phyloP scores from a whole-genome alignment of 2,888 invertebrate genomes.

The Luffia ferchaultella region DNA sequence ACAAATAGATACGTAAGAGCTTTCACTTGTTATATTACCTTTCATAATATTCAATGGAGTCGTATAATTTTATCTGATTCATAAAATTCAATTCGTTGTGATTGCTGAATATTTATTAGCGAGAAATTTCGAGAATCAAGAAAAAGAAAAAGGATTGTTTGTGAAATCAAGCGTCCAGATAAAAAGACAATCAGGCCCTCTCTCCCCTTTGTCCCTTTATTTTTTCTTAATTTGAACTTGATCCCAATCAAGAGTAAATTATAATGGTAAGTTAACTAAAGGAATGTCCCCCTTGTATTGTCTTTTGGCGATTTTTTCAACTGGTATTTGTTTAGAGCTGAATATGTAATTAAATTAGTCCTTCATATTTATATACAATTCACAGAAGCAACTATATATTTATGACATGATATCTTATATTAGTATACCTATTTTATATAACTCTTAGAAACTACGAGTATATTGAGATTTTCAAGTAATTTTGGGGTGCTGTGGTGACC shows the following conservation, averaged over 20 bases:
- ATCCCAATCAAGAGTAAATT: slow-evolving; percentile 64
- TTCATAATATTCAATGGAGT: no score
- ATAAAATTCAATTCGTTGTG: background rate
- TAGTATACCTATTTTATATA: no score
- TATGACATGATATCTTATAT: no score
- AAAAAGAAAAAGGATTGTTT: slow-evolving; percentile 39
- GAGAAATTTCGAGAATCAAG: slow-evolving; percentile 26
- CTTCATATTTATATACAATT: no score
- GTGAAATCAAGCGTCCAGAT: slow-evolving; percentile 55
- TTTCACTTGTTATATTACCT: no score
- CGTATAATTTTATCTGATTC: no score
- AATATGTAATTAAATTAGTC: no score
- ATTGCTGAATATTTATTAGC: background rate
- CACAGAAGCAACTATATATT: no score
- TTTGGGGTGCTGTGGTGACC: no score
- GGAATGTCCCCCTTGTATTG: slow-evolving; percentile 56
- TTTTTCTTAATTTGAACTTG: slow-evolving; percentile 64
- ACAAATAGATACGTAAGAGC: no score
- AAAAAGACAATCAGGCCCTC: slow-evolving; percentile 42
- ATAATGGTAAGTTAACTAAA: slow-evolving; percentile 60
- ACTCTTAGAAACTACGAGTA: no score
- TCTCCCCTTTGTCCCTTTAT: slow-evolving; percentile 48
- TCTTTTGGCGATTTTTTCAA: slow-evolving; percentile 34
- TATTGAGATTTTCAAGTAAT: no score
- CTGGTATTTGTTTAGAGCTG: background rate